phyloP scores from a whole-genome alignment of 1,140 invertebrate genomes.

The Cardiocondyla obscurior region DNA sequence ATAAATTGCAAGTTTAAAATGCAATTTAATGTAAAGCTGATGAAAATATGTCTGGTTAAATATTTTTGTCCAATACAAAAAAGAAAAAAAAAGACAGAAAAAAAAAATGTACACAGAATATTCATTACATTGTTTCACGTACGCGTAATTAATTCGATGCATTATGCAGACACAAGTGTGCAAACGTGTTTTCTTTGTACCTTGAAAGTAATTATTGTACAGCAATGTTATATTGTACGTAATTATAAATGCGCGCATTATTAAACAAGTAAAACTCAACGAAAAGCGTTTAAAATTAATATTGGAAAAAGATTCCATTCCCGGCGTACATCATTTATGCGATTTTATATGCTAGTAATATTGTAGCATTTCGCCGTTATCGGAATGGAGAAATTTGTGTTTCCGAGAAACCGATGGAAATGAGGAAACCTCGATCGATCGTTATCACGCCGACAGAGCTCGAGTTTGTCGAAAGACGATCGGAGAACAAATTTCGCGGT shows the following conservation, averaged over 20 bases:
- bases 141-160: slow-evolving; percentile 5
- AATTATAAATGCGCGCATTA: slow-evolving; percentile 25
- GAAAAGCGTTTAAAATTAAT: background rate
- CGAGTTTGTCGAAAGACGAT: slow-evolving; percentile 50
- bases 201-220: slow-evolving; percentile 25
- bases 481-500: slow-evolving; percentile 58
- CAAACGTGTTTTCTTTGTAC: slow-evolving; percentile 11
- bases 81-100: no score
- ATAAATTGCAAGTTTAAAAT: background rate
- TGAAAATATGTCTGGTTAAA: background rate
- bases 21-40: background rate
- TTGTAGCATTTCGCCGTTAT: background rate
- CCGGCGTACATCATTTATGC: background rate
- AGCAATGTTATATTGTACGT: background rate
- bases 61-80: slow-evolving; percentile 12
- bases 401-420: slow-evolving; percentile 24
- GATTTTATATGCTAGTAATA: background rate
- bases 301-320: background rate
- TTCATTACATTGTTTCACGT: background rate
- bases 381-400: background rate
- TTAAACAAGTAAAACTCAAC: background rate
- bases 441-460: slow-evolving; percentile 26
- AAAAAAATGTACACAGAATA: background rate
- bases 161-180: background rate
- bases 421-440: slow-evolving; percentile 45